phyloP scores from a whole-genome alignment of 2,113 vertebrate genomes.

The Bujurquina vittata region DNA sequence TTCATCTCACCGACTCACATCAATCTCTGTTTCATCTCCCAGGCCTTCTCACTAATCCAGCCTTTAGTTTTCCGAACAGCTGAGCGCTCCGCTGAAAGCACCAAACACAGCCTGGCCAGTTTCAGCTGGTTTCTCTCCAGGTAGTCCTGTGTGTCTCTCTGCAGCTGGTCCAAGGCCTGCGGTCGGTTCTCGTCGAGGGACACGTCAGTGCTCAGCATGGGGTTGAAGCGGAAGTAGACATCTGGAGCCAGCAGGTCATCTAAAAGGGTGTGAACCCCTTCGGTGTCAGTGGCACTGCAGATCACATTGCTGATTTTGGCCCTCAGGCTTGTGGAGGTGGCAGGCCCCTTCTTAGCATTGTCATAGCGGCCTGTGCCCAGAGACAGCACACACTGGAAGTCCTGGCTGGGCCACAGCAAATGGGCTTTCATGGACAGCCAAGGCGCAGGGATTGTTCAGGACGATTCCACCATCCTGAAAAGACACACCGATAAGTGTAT shows the following conservation, averaged over 20 bases:
- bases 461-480: constrained; percentile 79
- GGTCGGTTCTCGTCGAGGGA: constrained; percentile 79
- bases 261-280: constrained; percentile 81
- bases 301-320: constrained; percentile 82
- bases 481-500: neutral
- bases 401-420: constrained; percentile 78
- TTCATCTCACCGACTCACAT: constrained; percentile 37
- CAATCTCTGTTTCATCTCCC: constrained; percentile 77
- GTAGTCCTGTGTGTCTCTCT: constrained; percentile 75
- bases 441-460: constrained; percentile 80
- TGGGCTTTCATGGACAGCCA: constrained; percentile 80
- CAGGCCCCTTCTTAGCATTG: constrained; percentile 65
- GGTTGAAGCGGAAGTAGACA: constrained; percentile 83
- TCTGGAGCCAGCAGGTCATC: constrained; percentile 77
- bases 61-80: constrained; percentile 63
- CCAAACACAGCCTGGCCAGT: constrained; percentile 72
- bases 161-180: constrained; percentile 67
- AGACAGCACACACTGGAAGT: constrained; percentile 81
- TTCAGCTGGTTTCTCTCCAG: constrained; percentile 77
- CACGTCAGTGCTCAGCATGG: constrained; percentile 77
- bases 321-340: constrained; percentile 78
- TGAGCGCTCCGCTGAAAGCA: constrained; percentile 73
- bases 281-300: constrained; percentile 81
- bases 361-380: constrained; percentile 81
- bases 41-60: constrained; percentile 74